Conservation (phyloP, 2,888 invertebrate species). For the Argyresthia albistria region DNA sequence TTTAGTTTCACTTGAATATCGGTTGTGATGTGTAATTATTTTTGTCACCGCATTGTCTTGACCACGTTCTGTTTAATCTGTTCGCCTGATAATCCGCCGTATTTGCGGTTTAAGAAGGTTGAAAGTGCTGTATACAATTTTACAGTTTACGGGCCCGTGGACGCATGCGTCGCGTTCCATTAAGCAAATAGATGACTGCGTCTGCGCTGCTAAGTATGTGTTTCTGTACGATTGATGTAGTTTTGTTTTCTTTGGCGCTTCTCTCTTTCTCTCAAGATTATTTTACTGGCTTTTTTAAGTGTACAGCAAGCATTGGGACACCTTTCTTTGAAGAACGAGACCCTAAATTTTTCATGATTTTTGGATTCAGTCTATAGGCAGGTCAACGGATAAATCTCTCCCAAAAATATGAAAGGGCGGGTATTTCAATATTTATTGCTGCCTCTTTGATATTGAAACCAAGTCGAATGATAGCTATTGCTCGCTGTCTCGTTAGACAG, state of each 20-base stretch:
- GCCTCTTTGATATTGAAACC: too few relatives aligned
- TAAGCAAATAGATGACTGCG: constrained; percentile 3
- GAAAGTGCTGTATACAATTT: not conserved
- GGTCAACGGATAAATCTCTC: too few relatives aligned
- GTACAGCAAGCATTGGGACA: too few relatives aligned
- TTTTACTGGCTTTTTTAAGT: too few relatives aligned
- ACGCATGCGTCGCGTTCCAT: constrained; percentile 5
- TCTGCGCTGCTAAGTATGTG: not conserved
- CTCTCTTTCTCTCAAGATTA: not conserved
- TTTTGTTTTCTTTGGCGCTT: not conserved
- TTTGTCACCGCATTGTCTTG: not conserved
- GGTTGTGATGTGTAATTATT: constrained; percentile 9
- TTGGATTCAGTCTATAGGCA: too few relatives aligned
- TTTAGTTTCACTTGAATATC: constrained; percentile 7
- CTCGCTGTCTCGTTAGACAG: not conserved
- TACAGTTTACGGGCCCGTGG: not conserved
- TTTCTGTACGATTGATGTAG: not conserved
- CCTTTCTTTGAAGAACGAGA: too few relatives aligned
- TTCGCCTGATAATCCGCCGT: not conserved
- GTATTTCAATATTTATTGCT: too few relatives aligned
- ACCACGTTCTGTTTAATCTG: not conserved
- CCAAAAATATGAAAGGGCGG: too few relatives aligned
- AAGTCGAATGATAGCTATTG: too few relatives aligned
- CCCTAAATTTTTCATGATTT: too few relatives aligned
- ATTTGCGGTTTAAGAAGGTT: not conserved